Base-by-base conservation (phyloP, 2,888 invertebrate genomes). In the Philereme vetulata region DNA sequence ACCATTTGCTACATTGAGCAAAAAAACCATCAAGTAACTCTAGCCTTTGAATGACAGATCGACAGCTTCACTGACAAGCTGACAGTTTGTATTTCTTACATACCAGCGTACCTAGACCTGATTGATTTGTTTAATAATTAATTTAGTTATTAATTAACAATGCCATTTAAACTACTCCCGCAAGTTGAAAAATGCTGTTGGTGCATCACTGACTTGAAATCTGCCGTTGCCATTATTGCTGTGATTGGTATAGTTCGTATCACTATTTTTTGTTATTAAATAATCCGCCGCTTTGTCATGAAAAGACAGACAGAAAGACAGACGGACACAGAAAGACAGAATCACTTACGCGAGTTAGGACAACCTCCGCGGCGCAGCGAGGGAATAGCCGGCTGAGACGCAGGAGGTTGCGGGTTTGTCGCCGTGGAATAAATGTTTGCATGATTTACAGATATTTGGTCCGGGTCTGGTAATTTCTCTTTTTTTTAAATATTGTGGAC, bases 171-270 rank as follows among this genome's bases (percentile, higher is more conserved):
- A 4, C 56, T 50, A 21, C 35, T 78, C 6, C 76, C 80, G 5
- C 38, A 66, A 0, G 66, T 82, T 1, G 40, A 66, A 0, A 67
- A 43, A 53, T 86, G 82, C 49, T 86, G 81, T 55, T 69, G 72
- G 0, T 87, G 85, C 71, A 73, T 88, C 5, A 75, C 68, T 0
- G 83, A 86, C 60, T 72, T 86, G 5, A 85, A 78, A 70, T 72
- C 80, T 3, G 88, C 82, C 2, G 71, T 78, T 0, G 79, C 80
- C 6, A 83, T 88, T n/a, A 88, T 87, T 53, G 81, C 83, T 34
- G 80, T 85, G 3, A 60, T 86, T n/a, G 83, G 77, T 62, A 80
- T 86, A 65, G 87, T 85, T 65, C 78, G 85, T 66, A 48, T 51
- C 36, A 52, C 1, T 21, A 10, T 42, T 8, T 4, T 42, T n/a